Evolutionary conservation across 2,113 vertebrate genomes (phyloP).

Genomic region (Thermophis baileyi): DNA sequence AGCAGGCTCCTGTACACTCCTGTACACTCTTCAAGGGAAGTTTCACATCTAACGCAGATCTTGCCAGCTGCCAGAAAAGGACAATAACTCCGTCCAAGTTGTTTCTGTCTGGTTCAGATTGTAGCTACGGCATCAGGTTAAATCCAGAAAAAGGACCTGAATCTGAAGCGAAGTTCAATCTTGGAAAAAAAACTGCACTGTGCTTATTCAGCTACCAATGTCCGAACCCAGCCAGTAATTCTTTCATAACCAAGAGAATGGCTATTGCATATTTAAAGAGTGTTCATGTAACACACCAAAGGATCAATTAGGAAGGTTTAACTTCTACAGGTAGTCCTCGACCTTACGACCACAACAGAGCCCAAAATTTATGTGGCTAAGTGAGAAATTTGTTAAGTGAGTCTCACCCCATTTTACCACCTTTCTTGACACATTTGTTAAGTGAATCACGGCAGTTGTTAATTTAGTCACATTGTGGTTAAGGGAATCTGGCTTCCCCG

Average conservation of each 20-base stretch:
- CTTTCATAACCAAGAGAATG: not conserved
- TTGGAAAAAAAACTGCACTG: not conserved
- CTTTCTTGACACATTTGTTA: too few relatives aligned
- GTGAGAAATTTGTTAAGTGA: too few relatives aligned
- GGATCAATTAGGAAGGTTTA: too few relatives aligned
- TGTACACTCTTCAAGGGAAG: not conserved
- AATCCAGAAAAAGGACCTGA: not conserved
- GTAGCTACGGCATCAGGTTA: not conserved
- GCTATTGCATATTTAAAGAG: not conserved
- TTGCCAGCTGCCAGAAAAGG: not conserved
- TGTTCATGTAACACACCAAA: not conserved
- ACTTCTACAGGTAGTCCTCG: too few relatives aligned
- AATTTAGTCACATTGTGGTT: too few relatives aligned
- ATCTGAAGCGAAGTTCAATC: not conserved
- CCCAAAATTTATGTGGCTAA: too few relatives aligned
- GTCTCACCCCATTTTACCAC: too few relatives aligned
- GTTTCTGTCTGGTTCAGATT: not conserved
- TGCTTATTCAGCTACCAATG: not conserved
- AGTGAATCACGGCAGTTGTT: too few relatives aligned
- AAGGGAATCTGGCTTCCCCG: too few relatives aligned
- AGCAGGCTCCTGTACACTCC: not conserved
- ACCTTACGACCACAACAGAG: too few relatives aligned
- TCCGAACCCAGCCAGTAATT: not conserved
- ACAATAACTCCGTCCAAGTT: not conserved
- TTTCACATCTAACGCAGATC: not conserved